Base-by-base conservation (phyloP, 2,888 invertebrate species). In the Luperina nickerlii region DNA sequence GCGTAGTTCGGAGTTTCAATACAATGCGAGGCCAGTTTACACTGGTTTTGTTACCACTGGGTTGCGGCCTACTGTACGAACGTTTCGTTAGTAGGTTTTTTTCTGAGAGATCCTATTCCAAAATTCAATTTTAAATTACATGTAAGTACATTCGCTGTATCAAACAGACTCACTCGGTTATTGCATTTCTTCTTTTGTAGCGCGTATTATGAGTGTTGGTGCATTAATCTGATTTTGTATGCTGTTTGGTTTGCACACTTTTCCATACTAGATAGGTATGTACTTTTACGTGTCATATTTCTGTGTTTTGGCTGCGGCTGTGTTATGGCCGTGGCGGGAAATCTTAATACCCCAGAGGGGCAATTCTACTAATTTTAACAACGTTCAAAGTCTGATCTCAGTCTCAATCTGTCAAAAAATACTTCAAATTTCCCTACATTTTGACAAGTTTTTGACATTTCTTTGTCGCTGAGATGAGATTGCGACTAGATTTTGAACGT, bases 171-270 rank as follows among this genome's bases (percentile, higher is more conserved):
- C 38, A 68, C 32, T 68, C 24, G 4, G 42, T 32, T 1, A 60
- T 65, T 54, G 65, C 24, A 70, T 69, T 83, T 72, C 38, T 71
- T 63, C 32, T 57, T 74, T 78, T 76, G n/a, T 6, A 38, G 18
- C 38, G 45, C 45, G 70, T 81, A 66, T 60, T 65, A 66, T 27
- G 32, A 74, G 72, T 75, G 69, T 38, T 74, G 9, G 13, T n/a
- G 63, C 54, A 75, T 67, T 78, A 70, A 76, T 63, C 15, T 73
- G 8, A 38, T 78, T 76, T 60, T 45, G 11, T 51, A 76, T 84
- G 63, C 81, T 74, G 60, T 76, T 77, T 83, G 80, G 42, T 32
- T 79, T 32, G 2, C 20, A 72, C 15, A 66, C 9, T 79, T 72
- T 72, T 66, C 9, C 4, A 24, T 27, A 32, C n/a, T 20, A 32